Evolutionary conservation across 2,113 vertebrate species (phyloP), one percentile per base, ranked within the genome.

Genomic region (Caloenas nicobarica): DNA sequence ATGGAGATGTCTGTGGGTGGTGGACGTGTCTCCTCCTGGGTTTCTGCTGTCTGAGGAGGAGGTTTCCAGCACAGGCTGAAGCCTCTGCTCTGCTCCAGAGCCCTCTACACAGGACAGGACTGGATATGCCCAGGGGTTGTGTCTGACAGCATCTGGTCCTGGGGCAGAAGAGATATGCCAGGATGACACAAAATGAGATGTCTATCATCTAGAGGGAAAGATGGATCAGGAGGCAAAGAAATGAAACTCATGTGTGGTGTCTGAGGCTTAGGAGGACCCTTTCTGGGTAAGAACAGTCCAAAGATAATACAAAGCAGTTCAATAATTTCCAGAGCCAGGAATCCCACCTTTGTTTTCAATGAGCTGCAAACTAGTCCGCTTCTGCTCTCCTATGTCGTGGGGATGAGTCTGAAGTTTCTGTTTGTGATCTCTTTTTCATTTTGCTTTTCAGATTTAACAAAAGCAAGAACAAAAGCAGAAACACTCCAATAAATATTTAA

Each of bases 1-100:
- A 21, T 53, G 54, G 62, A 53, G 50, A 28, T 25, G 22, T 7
- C 28, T 76, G 31, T 50, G 31, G 13, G 5, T 51, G 53, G 54
- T 19, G 36, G 65, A 38, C 0, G 0, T 60, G 19, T 8, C 10
- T 53, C 25, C 18, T 83, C 16, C 53, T 21, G 14, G 25, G 25
- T 33, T 7, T 78, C 44, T 88, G 58, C 29, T 9, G 3, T 17
- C 7, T 7, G 33, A 78, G n/a, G 31, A 76, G 26, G 51, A 71
- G 34, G 50, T 68, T 91, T 53, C 42, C 57, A 95, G 54, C 48
- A 31, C 34, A 51, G n/a, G 22, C n/a, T 38, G 53, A 48, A 91
- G 18, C 29, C 18, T 66, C 57, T 77, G 40, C 53, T 89, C n/a
- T 72, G n/a, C 33, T 71, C 40, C 73, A 79, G 36, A 87, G 31